Evolutionary conservation across 1,140 invertebrate genomes (phyloP).

Genomic region (Diachasmimorpha longicaudata): DNA sequence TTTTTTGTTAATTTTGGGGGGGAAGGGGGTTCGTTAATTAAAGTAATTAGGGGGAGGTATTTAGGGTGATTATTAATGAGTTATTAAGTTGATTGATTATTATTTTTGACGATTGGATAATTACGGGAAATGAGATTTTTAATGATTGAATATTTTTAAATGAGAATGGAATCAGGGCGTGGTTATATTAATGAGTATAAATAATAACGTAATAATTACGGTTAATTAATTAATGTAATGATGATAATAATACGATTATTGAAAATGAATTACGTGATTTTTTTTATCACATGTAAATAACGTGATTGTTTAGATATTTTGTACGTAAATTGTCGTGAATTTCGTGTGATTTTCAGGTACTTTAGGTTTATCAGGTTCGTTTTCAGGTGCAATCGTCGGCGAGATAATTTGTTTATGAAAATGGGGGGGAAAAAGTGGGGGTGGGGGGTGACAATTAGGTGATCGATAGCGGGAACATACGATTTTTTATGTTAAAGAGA

Average conservation of each 20-base stretch:
- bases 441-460: no score
- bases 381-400: no score
- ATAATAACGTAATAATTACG: background rate
- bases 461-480: no score
- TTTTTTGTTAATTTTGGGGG: no score
- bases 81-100: background rate
- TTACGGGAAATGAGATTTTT: background rate
- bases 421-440: no score
- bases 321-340: constrained; percentile 45
- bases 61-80: background rate
- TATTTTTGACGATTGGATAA: no score
- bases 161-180: background rate
- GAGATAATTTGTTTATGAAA: no score
- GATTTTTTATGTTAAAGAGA: no score
- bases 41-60: background rate
- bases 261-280: constrained; percentile 21
- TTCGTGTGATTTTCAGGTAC: constrained; percentile 40
- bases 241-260: background rate
- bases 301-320: constrained; percentile 56
- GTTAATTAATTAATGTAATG: background rate
- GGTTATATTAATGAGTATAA: background rate
- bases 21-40: background rate
- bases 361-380: background rate
- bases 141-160: background rate
- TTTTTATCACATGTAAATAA: constrained; percentile 47